These are phyloP conservation scores for Myiagra hebetior DNA, from an alignment of 2,113 vertebrate species.

Conservation along the genomic window DNA sequence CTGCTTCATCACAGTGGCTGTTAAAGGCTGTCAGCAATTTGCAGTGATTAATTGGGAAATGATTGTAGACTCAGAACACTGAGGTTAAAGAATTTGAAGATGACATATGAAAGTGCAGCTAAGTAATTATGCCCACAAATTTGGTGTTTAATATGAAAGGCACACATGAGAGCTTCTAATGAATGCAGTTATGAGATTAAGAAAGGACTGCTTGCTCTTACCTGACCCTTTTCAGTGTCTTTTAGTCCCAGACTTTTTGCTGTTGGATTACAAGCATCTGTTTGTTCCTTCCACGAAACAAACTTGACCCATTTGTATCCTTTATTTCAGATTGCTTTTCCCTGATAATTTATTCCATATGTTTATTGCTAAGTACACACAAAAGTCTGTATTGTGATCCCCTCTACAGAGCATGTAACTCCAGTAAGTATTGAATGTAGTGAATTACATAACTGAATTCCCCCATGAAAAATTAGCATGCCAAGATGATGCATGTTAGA, in stretches of 20 bases:
- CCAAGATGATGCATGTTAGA: conserved; percentile 46
- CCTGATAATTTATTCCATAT: conserved; percentile 20
- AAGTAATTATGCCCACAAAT: conserved; percentile 67
- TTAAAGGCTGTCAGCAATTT: conserved; percentile 67
- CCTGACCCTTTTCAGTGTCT: not conserved
- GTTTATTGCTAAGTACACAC: not conserved
- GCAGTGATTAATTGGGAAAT: conserved; percentile 66
- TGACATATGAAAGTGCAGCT: conserved; percentile 61
- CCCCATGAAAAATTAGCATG: conserved; percentile 15
- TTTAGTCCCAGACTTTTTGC: not conserved
- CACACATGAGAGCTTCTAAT: conserved; percentile 7
- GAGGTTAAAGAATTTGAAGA: conserved; percentile 66
- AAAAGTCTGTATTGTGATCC: not conserved
- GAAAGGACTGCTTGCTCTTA: not conserved
- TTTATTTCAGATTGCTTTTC: not conserved
- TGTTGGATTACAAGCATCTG: not conserved
- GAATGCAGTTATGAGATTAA: not conserved
- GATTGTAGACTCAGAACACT: conserved; percentile 50
- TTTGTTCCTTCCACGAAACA: not conserved
- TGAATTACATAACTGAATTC: conserved; percentile 36
- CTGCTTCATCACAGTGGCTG: conserved; percentile 48
- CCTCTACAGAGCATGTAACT: conserved; percentile 9
- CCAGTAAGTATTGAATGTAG: conserved; percentile 2
- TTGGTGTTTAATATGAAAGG: conserved; percentile 59
- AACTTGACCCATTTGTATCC: not conserved